phyloP scores from a whole-genome alignment of 1,140 invertebrate species.

The Drosophila rhopaloa region DNA sequence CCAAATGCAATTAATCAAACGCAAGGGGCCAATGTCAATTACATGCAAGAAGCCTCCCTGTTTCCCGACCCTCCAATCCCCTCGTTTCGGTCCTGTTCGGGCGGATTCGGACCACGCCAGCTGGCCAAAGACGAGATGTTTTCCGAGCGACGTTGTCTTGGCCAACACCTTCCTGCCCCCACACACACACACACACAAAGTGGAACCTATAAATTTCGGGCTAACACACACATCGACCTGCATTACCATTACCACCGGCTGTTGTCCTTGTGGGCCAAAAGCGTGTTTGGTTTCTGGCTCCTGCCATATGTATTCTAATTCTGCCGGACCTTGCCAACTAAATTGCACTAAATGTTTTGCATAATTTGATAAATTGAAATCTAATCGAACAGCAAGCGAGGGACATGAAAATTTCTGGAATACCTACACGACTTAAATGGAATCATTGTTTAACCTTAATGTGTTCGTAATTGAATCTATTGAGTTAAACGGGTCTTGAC shows the following conservation, averaged over 20 bases:
- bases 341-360: constrained; percentile 67
- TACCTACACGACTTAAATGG: constrained; percentile 1
- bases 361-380: constrained; percentile 57
- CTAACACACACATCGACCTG: neutral
- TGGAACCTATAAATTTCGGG: constrained; percentile 8
- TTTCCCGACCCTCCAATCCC: neutral
- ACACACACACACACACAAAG: neutral
- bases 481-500: constrained; percentile 20
- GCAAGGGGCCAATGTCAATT: constrained; percentile 64
- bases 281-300: constrained; percentile 23
- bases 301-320: constrained; percentile 17
- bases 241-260: constrained; percentile 21
- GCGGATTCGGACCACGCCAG: constrained; percentile 7
- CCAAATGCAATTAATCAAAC: constrained; percentile 78
- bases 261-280: constrained; percentile 40
- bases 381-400: constrained; percentile 36
- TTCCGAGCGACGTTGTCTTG: constrained; percentile 29
- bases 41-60: constrained; percentile 23
- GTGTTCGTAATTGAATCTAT: constrained; percentile 37
- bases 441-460: constrained; percentile 25
- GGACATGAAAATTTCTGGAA: constrained; percentile 4
- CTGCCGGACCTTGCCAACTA: constrained; percentile 5
- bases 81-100: constrained; percentile 1
- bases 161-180: constrained; percentile 35
- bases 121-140: constrained; percentile 14